Evolutionary conservation across 2,888 invertebrate genomes (phyloP), one percentile per base, ranked within the genome.

Genomic region (Candidula unifasciata): DNA sequence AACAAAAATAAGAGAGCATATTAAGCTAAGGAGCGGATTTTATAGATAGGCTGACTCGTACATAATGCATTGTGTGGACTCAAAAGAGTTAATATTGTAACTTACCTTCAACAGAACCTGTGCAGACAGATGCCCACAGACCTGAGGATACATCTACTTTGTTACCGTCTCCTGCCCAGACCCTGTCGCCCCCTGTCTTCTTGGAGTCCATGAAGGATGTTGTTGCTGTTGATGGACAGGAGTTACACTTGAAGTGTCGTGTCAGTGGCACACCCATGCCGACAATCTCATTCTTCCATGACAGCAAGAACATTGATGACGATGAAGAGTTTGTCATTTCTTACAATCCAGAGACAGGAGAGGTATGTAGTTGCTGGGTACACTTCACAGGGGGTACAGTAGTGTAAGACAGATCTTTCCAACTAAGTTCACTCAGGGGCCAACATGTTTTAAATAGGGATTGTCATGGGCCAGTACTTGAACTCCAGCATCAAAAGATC

Each of bases 261-360:
- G 92, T 93, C 57, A 89, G 89, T 66, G 93, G 93, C 27, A 88
- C 89, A 37, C 93, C 93, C 10, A 88, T 89, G 88, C 93, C 93
- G 27, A 77, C 80, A 52, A 88, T 93, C 66, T 91, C 92, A 52
- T 94, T 93, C 92, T 93, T 92, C 89, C 93, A 93, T 86, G 93
- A 93, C 88, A 92, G 92, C 82, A 91, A 91, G 86, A 92, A 92
- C 85, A 93, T 94, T 80, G 93, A 93, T 87, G 91, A 92, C 33
- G 91, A 91, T 87, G 93, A 93, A 80, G 93, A 94, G 83, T 93
- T 92, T 89, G 93, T 93, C 82, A 92, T 93, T 82, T 91, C 90
- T 44, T 93, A 92, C 88, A 91, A 93, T 88, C 90, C 90, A 44
- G 90, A 92, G 60, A 92, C 92, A 33, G 93, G 93, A 44, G 90